phyloP scores from a whole-genome alignment of 2,888 invertebrate species.

The Scaptomyza cyrtandrae region DNA sequence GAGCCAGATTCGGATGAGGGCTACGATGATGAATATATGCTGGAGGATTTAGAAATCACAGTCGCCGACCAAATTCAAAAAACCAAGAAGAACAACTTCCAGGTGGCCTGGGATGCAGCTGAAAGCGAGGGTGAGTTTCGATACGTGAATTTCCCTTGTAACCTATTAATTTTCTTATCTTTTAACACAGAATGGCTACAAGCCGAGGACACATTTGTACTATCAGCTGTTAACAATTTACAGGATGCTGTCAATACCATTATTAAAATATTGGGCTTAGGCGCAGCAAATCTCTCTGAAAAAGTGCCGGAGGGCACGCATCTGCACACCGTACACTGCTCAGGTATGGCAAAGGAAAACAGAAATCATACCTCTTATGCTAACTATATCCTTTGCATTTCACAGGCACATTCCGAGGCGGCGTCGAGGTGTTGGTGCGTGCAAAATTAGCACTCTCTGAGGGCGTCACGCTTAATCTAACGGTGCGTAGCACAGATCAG shows the following conservation, averaged over 20 bases:
- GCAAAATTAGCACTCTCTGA: conserved; percentile 91
- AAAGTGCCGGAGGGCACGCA: conserved; percentile 92
- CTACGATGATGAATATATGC: conserved; percentile 97
- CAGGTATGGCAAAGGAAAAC: conserved; percentile 86
- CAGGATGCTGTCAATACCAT: conserved; percentile 94
- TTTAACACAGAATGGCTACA: conserved; percentile 86
- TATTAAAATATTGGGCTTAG: conserved; percentile 92
- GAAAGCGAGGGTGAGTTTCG: conserved; percentile 85
- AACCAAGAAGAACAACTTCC: conserved; percentile 91
- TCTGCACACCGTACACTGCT: conserved; percentile 91
- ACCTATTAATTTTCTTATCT: not conserved
- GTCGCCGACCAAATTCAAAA: conserved; percentile 94
- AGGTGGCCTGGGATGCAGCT: conserved; percentile 91
- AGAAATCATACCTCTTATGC: not conserved
- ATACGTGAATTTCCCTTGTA: not conserved
- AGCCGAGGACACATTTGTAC: conserved; percentile 95
- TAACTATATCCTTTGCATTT: conserved; percentile 15
- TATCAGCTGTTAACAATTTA: conserved; percentile 91
- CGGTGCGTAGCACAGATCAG: conserved; percentile 93
- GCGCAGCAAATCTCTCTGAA: conserved; percentile 93
- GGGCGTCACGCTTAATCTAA: conserved; percentile 97
- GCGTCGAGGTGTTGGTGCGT: conserved; percentile 93
- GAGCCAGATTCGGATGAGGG: conserved; percentile 97
- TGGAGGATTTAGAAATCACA: conserved; percentile 96
- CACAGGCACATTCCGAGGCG: conserved; percentile 93